Base-by-base conservation (phyloP, 2,797 vertebrate species). In the Pitangus sulphuratus region DNA sequence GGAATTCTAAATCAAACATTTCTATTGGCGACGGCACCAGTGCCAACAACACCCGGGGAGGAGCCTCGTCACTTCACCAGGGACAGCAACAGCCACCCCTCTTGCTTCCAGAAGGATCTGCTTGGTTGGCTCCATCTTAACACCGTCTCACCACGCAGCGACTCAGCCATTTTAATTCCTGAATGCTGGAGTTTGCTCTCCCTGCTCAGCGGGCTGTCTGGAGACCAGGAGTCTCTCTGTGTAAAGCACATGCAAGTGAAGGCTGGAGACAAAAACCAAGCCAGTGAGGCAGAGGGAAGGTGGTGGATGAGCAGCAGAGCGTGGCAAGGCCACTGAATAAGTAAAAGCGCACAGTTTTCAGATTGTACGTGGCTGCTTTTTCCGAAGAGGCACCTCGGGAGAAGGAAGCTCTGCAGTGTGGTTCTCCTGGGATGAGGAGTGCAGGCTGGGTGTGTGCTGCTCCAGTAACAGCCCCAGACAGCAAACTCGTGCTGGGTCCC, bases 111-210 rank as follows among this genome's bases (percentile, higher is more conserved):
- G 66, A 88, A 86, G 0, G 14, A 82, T 79, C 80, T 77, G 51
- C 64, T 33, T 37, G 77, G 62, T 69, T 76, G 94, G 62, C 89
- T 96, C 93, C 93, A 96, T 95, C 95, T 96, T 95, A 78, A 66
- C 68, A 9, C 44, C 5, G 18, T 45, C 42, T 68, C 76, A 62
- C 66, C 66, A 74, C 35, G 42, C 40, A n/a, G 12, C 18, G 39
- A 78, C 83, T 85, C 94, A 77, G 93, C 83, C 96, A 94, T 95
- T 95, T 96, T 88, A 79, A 76, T 48, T 45, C 75, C 79, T 69
- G 40, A 62, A 39, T 16, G 48, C 86, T 57, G 19, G 62, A 51
- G 48, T 15, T 56, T 50, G 65, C 75, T 60, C 62, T 75, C 47
- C 61, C 69, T 57, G 64, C 45, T 1, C 68, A 48, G 8, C 62